These are phyloP conservation scores for Aporrectodea caliginosa DNA, from an alignment of 1,140 invertebrate genomes.

Conservation along the genomic window DNA sequence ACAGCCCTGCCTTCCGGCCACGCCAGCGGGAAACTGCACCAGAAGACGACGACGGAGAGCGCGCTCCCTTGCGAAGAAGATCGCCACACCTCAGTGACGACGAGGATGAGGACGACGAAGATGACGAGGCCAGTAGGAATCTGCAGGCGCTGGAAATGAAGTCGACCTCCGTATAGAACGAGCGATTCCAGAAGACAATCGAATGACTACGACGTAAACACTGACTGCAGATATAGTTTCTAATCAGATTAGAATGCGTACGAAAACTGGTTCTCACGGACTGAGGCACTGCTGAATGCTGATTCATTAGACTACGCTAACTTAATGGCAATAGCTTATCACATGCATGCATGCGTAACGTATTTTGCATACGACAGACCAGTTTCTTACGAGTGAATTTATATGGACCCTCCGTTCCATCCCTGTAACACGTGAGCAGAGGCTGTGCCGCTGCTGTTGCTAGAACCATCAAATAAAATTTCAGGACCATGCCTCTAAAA, in stretches of 20 bases:
- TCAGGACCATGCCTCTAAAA: no score
- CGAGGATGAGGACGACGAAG: neutral
- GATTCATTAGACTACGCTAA: no score
- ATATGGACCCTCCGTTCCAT: neutral
- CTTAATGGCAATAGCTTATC: neutral
- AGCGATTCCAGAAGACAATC: neutral
- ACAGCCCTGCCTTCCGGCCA: neutral
- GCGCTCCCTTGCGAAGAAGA: neutral
- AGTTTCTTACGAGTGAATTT: neutral
- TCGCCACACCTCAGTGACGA: neutral
- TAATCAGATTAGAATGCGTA: neutral
- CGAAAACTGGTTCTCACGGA: neutral
- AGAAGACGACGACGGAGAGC: neutral
- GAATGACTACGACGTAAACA: neutral
- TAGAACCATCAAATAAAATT: no score
- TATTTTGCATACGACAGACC: neutral
- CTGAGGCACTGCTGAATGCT: neutral
- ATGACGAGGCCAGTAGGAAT: neutral
- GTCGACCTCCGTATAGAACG: neutral
- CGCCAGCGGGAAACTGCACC: neutral
- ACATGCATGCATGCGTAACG: neutral
- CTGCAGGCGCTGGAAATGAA: neutral
- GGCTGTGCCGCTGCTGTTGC: no score
- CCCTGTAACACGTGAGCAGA: no score
- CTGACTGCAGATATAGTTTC: neutral